Conservation (phyloP, 2,888 invertebrate species). For the Globia sparganii region DNA sequence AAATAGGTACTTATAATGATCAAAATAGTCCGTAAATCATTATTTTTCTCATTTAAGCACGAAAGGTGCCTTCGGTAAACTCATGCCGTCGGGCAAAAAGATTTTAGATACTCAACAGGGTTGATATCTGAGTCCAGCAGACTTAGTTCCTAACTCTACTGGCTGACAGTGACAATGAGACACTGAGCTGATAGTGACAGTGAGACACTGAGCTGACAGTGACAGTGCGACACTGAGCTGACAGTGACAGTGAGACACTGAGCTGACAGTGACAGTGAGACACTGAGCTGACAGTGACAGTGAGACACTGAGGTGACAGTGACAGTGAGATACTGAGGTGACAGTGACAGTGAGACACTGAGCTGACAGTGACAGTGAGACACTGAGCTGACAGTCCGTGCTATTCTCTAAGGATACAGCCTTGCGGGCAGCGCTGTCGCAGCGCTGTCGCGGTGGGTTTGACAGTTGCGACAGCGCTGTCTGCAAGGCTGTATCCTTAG, state of each 20-base stretch:
- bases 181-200: neutral
- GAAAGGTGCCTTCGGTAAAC: neutral
- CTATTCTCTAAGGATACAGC: no score
- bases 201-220: no score
- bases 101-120: neutral
- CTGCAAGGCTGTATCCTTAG: no score
- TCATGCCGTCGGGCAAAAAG: neutral
- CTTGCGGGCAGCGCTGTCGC: no score
- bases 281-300: no score
- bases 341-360: no score
- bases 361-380: neutral
- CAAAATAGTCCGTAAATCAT: neutral
- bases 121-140: neutral
- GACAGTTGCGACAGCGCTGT: no score
- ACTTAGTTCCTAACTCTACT: neutral
- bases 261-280: neutral
- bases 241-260: neutral
- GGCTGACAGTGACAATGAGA: neutral
- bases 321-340: neutral
- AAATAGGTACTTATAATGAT: neutral
- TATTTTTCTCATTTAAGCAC: neutral
- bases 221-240: no score
- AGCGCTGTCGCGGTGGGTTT: no score
- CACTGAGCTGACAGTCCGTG: neutral
- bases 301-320: no score